A percentile compares a stretch with the other conserved stretches of the same genome.
These are phyloP conservation scores for Myiotriccus ornatus DNA, from an alignment of 2,797 vertebrate genomes.

Conservation along the genomic window DNA sequence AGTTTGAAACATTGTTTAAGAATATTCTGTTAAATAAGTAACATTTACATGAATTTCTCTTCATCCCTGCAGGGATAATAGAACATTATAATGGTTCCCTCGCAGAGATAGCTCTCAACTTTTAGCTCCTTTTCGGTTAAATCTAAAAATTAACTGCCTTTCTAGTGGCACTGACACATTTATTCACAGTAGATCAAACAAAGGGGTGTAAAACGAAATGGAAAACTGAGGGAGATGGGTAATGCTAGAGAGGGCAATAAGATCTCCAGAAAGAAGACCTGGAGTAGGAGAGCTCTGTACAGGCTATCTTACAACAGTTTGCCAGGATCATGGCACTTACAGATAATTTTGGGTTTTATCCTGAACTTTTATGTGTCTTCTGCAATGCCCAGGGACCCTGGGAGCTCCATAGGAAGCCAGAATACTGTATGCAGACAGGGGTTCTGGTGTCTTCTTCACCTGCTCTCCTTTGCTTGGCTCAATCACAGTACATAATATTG, in stretches of 20 bases:
- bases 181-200: constrained; percentile 32
- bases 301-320: background rate
- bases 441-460: background rate
- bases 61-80: constrained; percentile 58
- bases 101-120: constrained; percentile 52
- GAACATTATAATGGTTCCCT: constrained; percentile 42
- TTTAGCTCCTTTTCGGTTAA: constrained; percentile 38
- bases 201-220: background rate
- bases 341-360: background rate
- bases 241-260: background rate
- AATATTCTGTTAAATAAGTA: constrained; percentile 68
- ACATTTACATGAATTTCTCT: constrained; percentile 59
- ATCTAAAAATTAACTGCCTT: constrained; percentile 46
- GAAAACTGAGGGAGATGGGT: background rate
- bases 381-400: background rate
- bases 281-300: background rate
- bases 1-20: constrained; percentile 52
- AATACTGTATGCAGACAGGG: background rate
- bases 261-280: background rate
- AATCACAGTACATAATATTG: background rate
- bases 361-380: background rate
- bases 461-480: background rate
- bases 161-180: constrained; percentile 19
- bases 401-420: background rate
- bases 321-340: background rate